A percentile compares a stretch with the other conserved stretches of the same genome.
These are phyloP conservation scores for Chrysoperla carnea DNA, from an alignment of 1,140 invertebrate species.

Conservation along the genomic window DNA sequence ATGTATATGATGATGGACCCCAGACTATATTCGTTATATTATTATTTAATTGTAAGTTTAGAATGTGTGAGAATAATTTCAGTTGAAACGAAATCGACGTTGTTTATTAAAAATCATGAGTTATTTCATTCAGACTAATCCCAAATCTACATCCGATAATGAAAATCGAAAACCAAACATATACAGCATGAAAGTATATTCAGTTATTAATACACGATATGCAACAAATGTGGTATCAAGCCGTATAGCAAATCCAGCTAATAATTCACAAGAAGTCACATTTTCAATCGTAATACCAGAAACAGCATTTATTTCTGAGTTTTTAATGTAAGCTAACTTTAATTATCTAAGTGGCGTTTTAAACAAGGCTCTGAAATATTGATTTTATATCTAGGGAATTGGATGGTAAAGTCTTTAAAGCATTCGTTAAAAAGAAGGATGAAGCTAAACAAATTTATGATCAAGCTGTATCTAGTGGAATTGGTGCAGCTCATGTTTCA, in stretches of 20 bases:
- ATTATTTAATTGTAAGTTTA: too few relatives aligned
- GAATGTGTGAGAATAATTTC: too few relatives aligned
- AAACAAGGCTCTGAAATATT: not conserved
- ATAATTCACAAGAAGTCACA: conserved; percentile 32
- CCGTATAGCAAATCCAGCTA: conserved; percentile 33
- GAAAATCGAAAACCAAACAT: conserved; percentile 14
- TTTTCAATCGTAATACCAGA: conserved; percentile 43
- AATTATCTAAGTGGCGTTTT: not conserved
- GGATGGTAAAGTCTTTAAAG: conserved; percentile 29
- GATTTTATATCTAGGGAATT: conserved; percentile 23
- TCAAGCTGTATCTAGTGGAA: conserved; percentile 34
- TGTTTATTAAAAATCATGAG: too few relatives aligned
- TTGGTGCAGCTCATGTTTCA: conserved; percentile 37
- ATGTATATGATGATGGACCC: too few relatives aligned
- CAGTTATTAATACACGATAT: conserved; percentile 36
- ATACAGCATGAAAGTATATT: conserved; percentile 31
- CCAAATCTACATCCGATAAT: too few relatives aligned
- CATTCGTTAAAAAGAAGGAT: conserved; percentile 38
- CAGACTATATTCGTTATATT: too few relatives aligned
- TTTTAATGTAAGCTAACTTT: conserved; percentile 33
- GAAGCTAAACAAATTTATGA: conserved; percentile 44
- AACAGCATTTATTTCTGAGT: conserved; percentile 42
- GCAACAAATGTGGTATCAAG: conserved; percentile 37
- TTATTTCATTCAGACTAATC: too few relatives aligned
- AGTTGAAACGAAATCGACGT: too few relatives aligned